These are phyloP conservation scores for Alosa sapidissima DNA, from an alignment of 2,797 vertebrate species.

Conservation along the genomic window DNA sequence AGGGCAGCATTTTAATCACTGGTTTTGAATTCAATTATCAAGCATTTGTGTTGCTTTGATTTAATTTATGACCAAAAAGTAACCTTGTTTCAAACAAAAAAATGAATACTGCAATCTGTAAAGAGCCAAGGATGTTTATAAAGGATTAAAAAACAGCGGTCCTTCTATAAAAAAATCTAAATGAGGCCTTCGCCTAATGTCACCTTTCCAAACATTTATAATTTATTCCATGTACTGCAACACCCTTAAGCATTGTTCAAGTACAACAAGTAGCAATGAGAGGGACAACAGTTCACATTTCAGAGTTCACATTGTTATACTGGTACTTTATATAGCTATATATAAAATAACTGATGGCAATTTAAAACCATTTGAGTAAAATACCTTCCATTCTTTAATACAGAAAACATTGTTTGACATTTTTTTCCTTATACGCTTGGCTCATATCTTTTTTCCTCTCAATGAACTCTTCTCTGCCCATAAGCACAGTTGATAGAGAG, in stretches of 20 bases:
- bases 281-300: conserved; percentile 80
- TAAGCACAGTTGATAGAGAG: conserved; percentile 45
- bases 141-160: conserved; percentile 53
- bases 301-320: conserved; percentile 79
- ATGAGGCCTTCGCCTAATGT: conserved; percentile 64
- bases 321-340: conserved; percentile 77
- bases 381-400: conserved; percentile 72
- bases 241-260: conserved; percentile 78
- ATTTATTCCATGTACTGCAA: conserved; percentile 77
- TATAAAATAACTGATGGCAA: conserved; percentile 68
- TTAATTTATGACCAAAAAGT: conserved; percentile 46
- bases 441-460: conserved; percentile 56
- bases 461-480: conserved; percentile 58
- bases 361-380: conserved; percentile 73
- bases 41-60: conserved; percentile 50
- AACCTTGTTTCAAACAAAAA: conserved; percentile 53
- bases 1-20: not conserved
- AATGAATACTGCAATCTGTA: conserved; percentile 65
- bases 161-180: conserved; percentile 64
- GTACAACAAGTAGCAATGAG: conserved; percentile 80
- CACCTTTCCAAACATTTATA: conserved; percentile 66
- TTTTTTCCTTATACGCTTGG: conserved; percentile 65
- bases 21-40: conserved; percentile 34
- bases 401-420: conserved; percentile 68
- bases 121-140: conserved; percentile 49